Base-by-base conservation (phyloP, 2,113 vertebrate species). In the Microtus ochrogaster region DNA sequence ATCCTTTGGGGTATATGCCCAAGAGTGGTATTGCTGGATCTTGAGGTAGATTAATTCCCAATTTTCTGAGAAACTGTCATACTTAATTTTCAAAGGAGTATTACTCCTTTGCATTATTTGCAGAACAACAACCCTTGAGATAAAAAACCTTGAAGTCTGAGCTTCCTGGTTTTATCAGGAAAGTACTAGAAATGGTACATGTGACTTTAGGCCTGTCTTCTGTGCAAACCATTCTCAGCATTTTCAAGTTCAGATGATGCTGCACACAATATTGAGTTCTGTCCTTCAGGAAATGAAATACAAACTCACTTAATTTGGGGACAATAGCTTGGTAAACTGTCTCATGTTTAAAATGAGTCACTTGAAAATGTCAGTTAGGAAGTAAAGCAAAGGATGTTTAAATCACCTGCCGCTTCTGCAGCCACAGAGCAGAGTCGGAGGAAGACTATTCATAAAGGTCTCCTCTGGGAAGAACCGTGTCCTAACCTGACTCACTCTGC, bases 321-420 rank as follows among this genome's bases (percentile, higher is more conserved):
- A 66, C 24, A 87, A 65, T 58, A 76, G 63, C 61, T 49, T 87
- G 17, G 84, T 91, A 44, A 77, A 47, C 1, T 91, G 33, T 7
- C 72, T 24, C 55, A 28, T 36, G 24, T 55, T 90, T 74, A 86
- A 72, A 65, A 52, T 76, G 41, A 94, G 87, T 66, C 73, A 91
- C 24, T 76, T 90, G 61, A 7, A 95, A 93, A 94, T 30, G 12
- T 47, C 30, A 47, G 9, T 94, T 89, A 47, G 39, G 89, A 94
- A 94, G 5, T 58, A 9, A 90, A 47, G 13, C 74, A 33, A 7
- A 66, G 5, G 49, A 65, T 90, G 0, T 92, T 33, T 90, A 94
- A 89, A 77, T 72, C 36, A 44, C 24, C n/a, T 52, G 78, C 39
- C 22, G 13, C 28, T 36, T 5, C 61, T 87, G 84, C 94, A 92